Base-by-base conservation (phyloP, 35 echinoderm and acorn worm genomes). In the Patiria miniata region DNA sequence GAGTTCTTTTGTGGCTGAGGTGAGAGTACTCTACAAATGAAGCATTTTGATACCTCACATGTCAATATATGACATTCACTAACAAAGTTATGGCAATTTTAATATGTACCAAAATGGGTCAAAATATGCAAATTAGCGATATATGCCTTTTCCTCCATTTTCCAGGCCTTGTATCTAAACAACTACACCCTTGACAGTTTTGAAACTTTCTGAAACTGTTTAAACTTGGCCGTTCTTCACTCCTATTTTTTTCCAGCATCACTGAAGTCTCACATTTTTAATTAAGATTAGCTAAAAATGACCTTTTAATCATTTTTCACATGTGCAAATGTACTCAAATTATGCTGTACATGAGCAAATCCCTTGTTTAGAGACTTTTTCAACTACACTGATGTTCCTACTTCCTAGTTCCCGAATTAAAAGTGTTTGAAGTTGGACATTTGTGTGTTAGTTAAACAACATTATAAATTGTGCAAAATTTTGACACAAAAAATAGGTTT, bases 21-120 rank as follows among this genome's bases (percentile, higher is more conserved):
- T 58, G 16, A 22, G 16, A 19, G 54, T 58, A 58, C 54, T 3
- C 76, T 26, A 2, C 12, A 39, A 78, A 78, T 26, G 76, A 78
- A 78, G 36, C 76, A 78, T 78, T 78, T 78, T 78, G 76, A 17
- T 78, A 78, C 76, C 76, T 78, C 28, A 78, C 37, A 26, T 78
- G 76, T 78, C 29, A 1, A 4, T 26, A 36, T 78, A 36, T 16
- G 15, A 19, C 76, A 32, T 36, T 26, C 18, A 78, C 29, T 78
- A 26, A 26, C 36, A 15, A 33, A 78, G 76, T 36, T 78, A 78
- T 29, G 29, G 37, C 28, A 1, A 78, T 78, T 78, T 78, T 1
- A 78, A 78, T 58, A 33, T 78, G 21, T 19, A 16, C 76, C 1
- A 33, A 78, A 3, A 78, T 36, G 15, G 15, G 29, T 29, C 29